Evolutionary conservation across 2,888 invertebrate species (phyloP).

Genomic region (Trissolcus brochymenae): DNA sequence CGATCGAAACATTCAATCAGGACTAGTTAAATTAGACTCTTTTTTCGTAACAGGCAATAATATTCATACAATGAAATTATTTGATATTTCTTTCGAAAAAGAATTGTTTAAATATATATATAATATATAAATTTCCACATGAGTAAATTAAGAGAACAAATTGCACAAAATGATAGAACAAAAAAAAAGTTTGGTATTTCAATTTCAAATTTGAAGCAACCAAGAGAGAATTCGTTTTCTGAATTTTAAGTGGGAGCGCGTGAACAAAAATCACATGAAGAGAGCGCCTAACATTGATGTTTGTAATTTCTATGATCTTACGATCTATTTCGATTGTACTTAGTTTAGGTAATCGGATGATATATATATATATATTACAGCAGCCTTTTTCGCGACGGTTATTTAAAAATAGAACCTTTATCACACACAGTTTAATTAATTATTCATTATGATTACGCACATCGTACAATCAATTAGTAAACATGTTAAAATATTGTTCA

Average conservation of each 20-base stretch:
- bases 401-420: slow-evolving; percentile 57
- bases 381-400: slow-evolving; percentile 54
- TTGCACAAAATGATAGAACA: slow-evolving; percentile 17
- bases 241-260: neutral
- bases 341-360: slow-evolving; percentile 50
- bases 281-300: slow-evolving; percentile 25
- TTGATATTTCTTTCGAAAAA: too few species aligned
- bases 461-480: slow-evolving; percentile 43
- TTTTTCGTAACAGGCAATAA: too few species aligned
- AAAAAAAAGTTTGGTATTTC: neutral
- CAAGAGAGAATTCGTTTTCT: neutral
- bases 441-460: slow-evolving; percentile 29
- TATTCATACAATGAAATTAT: too few species aligned
- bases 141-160: slow-evolving; percentile 13
- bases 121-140: too few species aligned
- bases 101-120: too few species aligned
- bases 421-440: slow-evolving; percentile 51
- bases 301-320: slow-evolving; percentile 40
- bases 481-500: slow-evolving; percentile 51
- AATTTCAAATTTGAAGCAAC: too few species aligned
- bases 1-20: neutral
- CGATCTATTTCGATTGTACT: slow-evolving; percentile 57
- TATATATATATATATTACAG: slow-evolving; percentile 55
- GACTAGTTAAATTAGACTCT: neutral
- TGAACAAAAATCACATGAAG: slow-evolving; percentile 5